Evolutionary conservation across 2,797 vertebrate genomes (phyloP), one percentile per base, ranked within the genome.

Genomic region (Sebastes oblongus): DNA sequence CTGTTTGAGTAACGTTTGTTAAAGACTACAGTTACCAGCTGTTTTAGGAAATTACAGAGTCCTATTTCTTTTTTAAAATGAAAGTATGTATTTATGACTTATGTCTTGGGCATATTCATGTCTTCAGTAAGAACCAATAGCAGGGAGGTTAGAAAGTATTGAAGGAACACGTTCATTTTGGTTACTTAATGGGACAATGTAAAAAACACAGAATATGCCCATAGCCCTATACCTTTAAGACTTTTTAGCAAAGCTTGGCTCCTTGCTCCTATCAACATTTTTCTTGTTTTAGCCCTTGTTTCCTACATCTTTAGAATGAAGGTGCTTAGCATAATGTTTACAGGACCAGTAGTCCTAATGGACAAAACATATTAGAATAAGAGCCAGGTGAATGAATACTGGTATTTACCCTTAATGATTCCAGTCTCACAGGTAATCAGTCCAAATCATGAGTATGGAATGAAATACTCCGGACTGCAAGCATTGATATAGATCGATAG

Each of bases 401-500:
- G 42, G 42, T 46, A 46, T 46, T 46, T 46, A 1, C 42, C 42
- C 2, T 16, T 46, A 46, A 46, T 46, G 14, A 46, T 46, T 46
- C 14, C 42, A 46, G 42, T 46, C 42, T 46, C 42, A 46, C 0
- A 46, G 6, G 42, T 46, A 46, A 46, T 46, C 14, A 46, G 42
- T 46, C 16, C 42, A 46, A 18, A 18, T 46, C 3, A 3, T 46
- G 42, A 46, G 42, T 1, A 46, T 46, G 42, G 1, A 46, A 46
- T 46, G 42, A 18, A 46, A 46, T 18, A 46, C 42, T 46, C 16
- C 16, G 16, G 42, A 46, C 42, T 8, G 42, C 42, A 46, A 46
- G 14, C 42, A 46, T 0, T 0, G 42, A 18, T 18, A 46, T 0
- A 46, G 39, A 42, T 27, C 25, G 25, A 27, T 27, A 27, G 25